Percentiles rank a stretch among this genome's conserved stretches.
Conservation (phyloP, 2,113 vertebrate genomes). For the Anarhynchus alexandrinus region DNA sequence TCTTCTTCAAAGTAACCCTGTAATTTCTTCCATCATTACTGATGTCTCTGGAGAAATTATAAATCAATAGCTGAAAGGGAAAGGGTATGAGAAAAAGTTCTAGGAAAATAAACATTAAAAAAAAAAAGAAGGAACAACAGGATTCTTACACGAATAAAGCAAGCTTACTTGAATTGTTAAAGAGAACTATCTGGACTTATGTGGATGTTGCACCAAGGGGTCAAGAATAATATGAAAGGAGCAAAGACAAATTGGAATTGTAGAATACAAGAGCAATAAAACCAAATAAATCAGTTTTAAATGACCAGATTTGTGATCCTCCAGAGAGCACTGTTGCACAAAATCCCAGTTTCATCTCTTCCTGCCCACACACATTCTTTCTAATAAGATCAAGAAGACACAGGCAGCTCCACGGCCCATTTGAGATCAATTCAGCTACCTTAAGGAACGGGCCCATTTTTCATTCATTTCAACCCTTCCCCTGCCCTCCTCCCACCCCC, state of each 20-base stretch:
- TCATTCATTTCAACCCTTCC: not conserved
- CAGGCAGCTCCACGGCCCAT: not conserved
- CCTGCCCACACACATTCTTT: slow-evolving; percentile 34
- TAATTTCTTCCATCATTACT: slow-evolving; percentile 19
- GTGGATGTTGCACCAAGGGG: slow-evolving; percentile 39
- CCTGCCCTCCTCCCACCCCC: not conserved
- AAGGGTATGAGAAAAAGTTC: slow-evolving; percentile 44
- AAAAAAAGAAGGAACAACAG: not conserved
- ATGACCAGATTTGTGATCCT: slow-evolving; percentile 47
- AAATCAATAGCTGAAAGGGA: slow-evolving; percentile 35
- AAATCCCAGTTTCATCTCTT: slow-evolving; percentile 30
- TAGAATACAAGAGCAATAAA: slow-evolving; percentile 43
- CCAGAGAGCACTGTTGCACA: slow-evolving; percentile 27
- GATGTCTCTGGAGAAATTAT: slow-evolving; percentile 34
- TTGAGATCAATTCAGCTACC: not conserved
- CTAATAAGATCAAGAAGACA: slow-evolving; percentile 45
- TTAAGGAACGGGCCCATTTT: not conserved
- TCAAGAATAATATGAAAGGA: slow-evolving; percentile 63
- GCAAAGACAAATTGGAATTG: slow-evolving; percentile 48
- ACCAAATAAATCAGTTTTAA: slow-evolving; percentile 63
- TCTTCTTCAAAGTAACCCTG: not conserved
- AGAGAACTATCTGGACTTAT: slow-evolving; percentile 22
- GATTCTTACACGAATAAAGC: slow-evolving; percentile 22
- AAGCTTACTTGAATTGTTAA: slow-evolving; percentile 32
- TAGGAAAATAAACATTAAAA: not conserved